Conservation (phyloP, 1,140 invertebrate species). For the Harpegnathos saltator region DNA sequence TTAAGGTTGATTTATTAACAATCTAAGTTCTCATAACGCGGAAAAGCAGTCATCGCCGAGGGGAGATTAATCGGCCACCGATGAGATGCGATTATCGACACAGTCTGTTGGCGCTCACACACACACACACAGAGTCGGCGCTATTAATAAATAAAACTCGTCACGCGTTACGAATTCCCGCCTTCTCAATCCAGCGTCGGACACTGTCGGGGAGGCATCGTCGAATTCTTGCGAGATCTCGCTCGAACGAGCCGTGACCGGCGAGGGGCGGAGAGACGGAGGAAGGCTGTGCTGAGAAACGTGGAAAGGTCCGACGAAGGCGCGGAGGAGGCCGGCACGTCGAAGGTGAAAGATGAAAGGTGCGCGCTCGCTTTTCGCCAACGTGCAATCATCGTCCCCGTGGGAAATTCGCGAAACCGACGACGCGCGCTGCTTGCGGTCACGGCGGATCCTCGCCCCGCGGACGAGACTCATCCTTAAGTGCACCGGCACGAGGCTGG, state of each 20-base stretch:
- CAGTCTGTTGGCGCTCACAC: background rate
- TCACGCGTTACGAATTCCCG: background rate
- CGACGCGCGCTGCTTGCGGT: conserved; percentile 29
- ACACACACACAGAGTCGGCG: no score
- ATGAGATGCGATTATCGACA: conserved; percentile 36
- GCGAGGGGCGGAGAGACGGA: conserved; percentile 5
- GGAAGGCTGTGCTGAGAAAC: no score
- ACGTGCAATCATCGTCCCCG: conserved; percentile 72
- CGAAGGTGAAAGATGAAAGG: conserved; percentile 59
- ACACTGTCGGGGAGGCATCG: background rate
- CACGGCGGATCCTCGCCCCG: conserved; percentile 25
- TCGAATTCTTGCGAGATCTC: background rate
- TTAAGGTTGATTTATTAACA: conserved; percentile 26
- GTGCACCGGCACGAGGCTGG: conserved; percentile 53
- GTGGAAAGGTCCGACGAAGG: no score
- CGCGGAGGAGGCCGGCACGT: conserved; percentile 13
- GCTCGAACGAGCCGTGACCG: background rate
- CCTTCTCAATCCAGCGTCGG: background rate
- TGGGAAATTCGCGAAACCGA: conserved; percentile 79
- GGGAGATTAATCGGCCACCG: background rate
- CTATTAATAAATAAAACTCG: conserved; percentile 24
- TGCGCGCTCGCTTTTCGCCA: conserved; percentile 64
- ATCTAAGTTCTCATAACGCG: background rate
- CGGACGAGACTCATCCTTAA: conserved; percentile 38
- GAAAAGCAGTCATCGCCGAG: background rate